These are phyloP conservation scores for Spodoptera litura DNA, from an alignment of 1,140 invertebrate species.

Conservation along the genomic window DNA sequence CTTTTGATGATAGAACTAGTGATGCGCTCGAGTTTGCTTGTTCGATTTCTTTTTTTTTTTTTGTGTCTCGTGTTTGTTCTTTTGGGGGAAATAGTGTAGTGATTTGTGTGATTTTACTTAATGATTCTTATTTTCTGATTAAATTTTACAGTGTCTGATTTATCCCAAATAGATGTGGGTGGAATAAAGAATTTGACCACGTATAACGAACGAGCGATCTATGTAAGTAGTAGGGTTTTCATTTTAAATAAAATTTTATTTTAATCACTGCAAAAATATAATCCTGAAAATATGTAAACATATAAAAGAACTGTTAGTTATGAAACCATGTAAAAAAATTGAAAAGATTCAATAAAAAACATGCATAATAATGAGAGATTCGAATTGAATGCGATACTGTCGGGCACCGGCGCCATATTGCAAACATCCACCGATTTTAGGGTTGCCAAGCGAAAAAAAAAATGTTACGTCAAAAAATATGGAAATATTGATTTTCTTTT, in stretches of 20 bases:
- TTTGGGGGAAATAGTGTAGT: neutral
- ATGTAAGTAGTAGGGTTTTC: too few species aligned
- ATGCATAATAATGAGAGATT: constrained; percentile 50
- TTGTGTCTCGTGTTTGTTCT: neutral
- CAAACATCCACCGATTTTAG: constrained; percentile 15
- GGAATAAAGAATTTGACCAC: too few species aligned
- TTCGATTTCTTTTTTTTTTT: neutral
- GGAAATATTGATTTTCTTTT: constrained; percentile 9
- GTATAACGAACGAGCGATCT: too few species aligned
- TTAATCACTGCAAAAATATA: too few species aligned
- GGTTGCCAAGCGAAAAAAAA: constrained; percentile 33
- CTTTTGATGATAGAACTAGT: constrained; percentile 1
- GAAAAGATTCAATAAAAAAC: constrained; percentile 47
- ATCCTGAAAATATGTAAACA: neutral
- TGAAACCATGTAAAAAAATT: constrained; percentile 39
- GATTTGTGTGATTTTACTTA: too few species aligned
- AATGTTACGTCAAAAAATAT: neutral
- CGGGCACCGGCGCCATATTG: constrained; percentile 25
- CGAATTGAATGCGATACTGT: constrained; percentile 40
- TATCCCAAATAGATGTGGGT: too few species aligned
- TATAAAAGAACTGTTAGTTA: neutral
- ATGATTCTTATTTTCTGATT: too few species aligned
- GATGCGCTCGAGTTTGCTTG: neutral
- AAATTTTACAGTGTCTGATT: too few species aligned
- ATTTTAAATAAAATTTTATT: too few species aligned